These are phyloP conservation scores for Leptinotarsa tumamoca DNA, from an alignment of 2,888 invertebrate species.

Conservation along the genomic window DNA sequence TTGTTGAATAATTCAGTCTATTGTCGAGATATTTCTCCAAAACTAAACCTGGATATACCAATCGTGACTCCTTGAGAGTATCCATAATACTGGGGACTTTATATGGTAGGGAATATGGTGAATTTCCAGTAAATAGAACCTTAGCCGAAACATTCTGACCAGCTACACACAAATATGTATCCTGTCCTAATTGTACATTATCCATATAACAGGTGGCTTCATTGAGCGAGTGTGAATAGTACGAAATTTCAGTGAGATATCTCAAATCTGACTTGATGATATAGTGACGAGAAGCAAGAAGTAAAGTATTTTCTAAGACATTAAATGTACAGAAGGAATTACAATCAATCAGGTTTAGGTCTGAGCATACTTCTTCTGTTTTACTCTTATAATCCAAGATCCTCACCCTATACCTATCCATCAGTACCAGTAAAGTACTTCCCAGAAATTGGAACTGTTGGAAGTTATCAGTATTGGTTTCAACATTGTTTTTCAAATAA, in stretches of 20 bases:
- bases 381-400: conserved; percentile 43
- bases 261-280: conserved; percentile 50
- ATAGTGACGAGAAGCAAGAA: conserved; percentile 49
- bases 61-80: conserved; percentile 45
- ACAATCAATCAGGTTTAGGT: conserved; percentile 49
- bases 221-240: conserved; percentile 49
- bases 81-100: conserved; percentile 48
- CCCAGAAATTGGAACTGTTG: conserved; percentile 48
- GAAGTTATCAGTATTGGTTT: conserved; percentile 37
- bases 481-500: conserved; percentile 27
- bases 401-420: conserved; percentile 44
- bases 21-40: conserved; percentile 42
- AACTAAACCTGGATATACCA: conserved; percentile 43
- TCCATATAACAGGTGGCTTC: conserved; percentile 51
- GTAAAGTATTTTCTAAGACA: conserved; percentile 38
- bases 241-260: conserved; percentile 34
- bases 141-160: conserved; percentile 47
- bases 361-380: conserved; percentile 38
- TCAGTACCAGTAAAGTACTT: conserved; percentile 43
- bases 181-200: conserved; percentile 34
- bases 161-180: conserved; percentile 48
- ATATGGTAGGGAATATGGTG: conserved; percentile 50
- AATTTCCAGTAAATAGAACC: conserved; percentile 51
- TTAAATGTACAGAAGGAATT: conserved; percentile 50
- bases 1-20: conserved; percentile 44